A percentile compares a stretch with the other conserved stretches of the same genome.
Evolutionary conservation across 1,140 invertebrate species (phyloP).

Genomic region (Drosophila insularis): DNA sequence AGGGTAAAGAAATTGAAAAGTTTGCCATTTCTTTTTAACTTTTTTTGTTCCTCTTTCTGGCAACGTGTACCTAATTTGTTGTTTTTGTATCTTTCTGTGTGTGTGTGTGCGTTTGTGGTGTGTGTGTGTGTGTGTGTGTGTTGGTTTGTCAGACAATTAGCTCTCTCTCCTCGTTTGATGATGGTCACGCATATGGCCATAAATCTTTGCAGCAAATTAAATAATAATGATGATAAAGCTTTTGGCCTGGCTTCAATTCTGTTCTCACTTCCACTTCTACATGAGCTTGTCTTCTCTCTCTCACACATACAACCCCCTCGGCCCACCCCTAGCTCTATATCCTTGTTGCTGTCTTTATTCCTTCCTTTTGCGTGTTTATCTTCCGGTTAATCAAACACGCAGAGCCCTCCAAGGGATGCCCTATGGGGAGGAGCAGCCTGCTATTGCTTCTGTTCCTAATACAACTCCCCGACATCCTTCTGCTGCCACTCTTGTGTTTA

Average conservation of each 20-base stretch:
- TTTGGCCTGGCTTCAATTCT: constrained; percentile 42
- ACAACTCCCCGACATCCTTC: neutral
- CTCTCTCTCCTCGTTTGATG: constrained; percentile 7
- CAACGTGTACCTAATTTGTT: constrained; percentile 12
- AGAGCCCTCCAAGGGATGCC: constrained; percentile 55
- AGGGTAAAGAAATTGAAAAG: constrained; percentile 29
- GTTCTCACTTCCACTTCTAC: constrained; percentile 9
- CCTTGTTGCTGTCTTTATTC: constrained; percentile 24
- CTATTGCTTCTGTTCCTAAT: neutral
- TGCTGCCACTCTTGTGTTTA: neutral
- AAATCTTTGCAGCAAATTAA: constrained; percentile 69
- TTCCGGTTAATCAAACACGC: constrained; percentile 81
- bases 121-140: neutral
- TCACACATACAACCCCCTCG: constrained; percentile 10
- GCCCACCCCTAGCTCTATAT: neutral
- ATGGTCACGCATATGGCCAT: constrained; percentile 58
- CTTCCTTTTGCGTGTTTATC: constrained; percentile 75
- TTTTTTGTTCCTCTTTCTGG: neutral
- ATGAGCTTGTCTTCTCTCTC: neutral
- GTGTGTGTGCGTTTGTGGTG: neutral
- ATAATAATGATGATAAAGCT: constrained; percentile 79
- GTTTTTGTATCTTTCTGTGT: neutral
- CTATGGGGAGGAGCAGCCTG: constrained; percentile 42
- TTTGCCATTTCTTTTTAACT: constrained; percentile 5
- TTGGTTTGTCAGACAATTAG: constrained; percentile 68